A percentile compares a stretch with the other conserved stretches of the same genome.
phyloP scores from a whole-genome alignment of 2,888 invertebrate genomes.

The Tiliacea aurago region DNA sequence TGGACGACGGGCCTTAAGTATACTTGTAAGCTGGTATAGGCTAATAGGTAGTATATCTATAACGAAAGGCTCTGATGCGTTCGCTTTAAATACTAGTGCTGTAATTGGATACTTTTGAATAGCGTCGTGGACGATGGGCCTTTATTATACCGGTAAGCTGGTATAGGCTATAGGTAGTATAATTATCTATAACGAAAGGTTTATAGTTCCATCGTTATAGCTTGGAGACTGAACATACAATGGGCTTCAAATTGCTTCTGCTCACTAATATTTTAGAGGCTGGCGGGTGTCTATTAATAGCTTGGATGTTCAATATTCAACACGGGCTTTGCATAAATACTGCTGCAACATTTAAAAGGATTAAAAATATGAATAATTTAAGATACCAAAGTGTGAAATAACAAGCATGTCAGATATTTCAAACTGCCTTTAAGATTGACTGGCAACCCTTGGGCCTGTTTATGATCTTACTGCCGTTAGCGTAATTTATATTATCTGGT shows the following conservation, averaged over 20 bases:
- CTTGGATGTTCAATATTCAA: constrained; percentile 2
- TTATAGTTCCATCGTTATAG: not conserved
- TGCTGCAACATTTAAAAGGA: not conserved
- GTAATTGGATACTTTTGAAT: too few relatives aligned
- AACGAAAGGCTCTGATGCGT: too few relatives aligned
- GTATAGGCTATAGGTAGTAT: not conserved
- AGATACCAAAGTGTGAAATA: not conserved
- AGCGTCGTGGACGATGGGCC: too few relatives aligned
- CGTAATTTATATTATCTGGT: not conserved
- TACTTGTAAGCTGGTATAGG: too few relatives aligned
- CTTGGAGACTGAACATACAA: not conserved
- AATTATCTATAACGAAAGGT: not conserved
- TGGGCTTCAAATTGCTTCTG: not conserved
- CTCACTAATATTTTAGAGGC: not conserved
- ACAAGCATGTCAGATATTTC: not conserved
- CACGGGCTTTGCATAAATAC: not conserved
- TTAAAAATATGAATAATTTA: not conserved
- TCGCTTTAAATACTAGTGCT: too few relatives aligned
- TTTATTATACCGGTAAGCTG: not conserved
- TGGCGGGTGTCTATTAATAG: not conserved
- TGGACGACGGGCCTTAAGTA: too few relatives aligned
- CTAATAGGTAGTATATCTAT: too few relatives aligned
- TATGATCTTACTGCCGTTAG: not conserved
- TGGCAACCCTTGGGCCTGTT: too few relatives aligned
- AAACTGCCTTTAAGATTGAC: too few relatives aligned